Evolutionary conservation across 2,797 vertebrate genomes (phyloP), one percentile per base, ranked within the genome.

Genomic region (Aratinga solstitialis): DNA sequence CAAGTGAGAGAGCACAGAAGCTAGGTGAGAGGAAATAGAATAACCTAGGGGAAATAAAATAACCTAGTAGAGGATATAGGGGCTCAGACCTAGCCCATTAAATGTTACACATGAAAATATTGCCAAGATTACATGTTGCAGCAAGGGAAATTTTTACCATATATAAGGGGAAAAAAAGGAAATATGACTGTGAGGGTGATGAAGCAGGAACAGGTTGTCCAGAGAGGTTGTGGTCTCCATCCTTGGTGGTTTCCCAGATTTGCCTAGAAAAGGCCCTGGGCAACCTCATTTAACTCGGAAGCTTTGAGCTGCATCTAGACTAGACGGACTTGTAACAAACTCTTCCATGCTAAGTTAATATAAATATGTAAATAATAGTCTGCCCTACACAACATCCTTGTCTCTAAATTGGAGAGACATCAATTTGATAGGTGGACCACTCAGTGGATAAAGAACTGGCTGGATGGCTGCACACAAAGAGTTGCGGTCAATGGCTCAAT

Each of bases 181-280:
- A 58, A 58, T 23, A 1, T 5, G 9, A 53, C 11, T 2, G 0
- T 0, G 4, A 58, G 12, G 20, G 16, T 34, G 18, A 82, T 13
- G 17, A 51, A 59, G 21, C 32, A 78, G 47, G 7, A 76, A 4
- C 34, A 76, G 11, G 15, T 66, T 79, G 30, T 82, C 38, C 11
- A 27, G 47, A 50, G 34, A 62, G 13, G 1, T 11, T 51, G 30
- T 36, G n/a, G 2, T 61, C 16, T 86, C 38, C 24, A 21, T 18
- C 16, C 32, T 48, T 38, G 13, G 11, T 65, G 5, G 1, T 62
- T 75, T 78, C 22, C 34, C 1, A 3, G 26, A 36, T 82, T 63
- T 85, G 47, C 43, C 13, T 45, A 62, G 24, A 30, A 24, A 53
- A 68, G 7, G 13, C 17, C 34, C 34, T 63, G 20, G 38, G 30